Evolutionary conservation across 2,113 vertebrate species (phyloP).

Genomic region (Sinocyclocheilus grahami): DNA sequence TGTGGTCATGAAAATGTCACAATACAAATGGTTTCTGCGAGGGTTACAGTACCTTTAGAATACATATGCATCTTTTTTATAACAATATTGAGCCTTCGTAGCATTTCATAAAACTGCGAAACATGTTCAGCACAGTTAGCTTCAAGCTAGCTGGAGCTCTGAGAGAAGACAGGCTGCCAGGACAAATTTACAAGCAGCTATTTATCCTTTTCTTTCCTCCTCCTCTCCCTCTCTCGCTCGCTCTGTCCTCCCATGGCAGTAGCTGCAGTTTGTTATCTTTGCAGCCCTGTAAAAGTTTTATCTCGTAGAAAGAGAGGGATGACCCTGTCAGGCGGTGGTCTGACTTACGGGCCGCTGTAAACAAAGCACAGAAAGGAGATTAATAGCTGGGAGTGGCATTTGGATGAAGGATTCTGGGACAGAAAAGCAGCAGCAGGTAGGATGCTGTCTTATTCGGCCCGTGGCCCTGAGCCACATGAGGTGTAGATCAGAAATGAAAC

Average conservation of each 20-base stretch:
- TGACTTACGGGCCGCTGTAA: conserved; percentile 72
- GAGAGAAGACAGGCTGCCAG: conserved; percentile 54
- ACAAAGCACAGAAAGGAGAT: conserved; percentile 71
- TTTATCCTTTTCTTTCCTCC: conserved; percentile 61
- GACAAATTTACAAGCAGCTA: conserved; percentile 68
- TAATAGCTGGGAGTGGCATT: conserved; percentile 63
- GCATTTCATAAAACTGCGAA: conserved; percentile 16
- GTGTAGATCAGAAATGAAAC: neutral
- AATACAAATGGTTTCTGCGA: neutral
- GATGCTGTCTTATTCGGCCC: neutral
- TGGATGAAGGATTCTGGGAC: conserved; percentile 59
- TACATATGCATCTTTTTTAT: conserved; percentile 51
- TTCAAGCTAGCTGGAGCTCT: conserved; percentile 50
- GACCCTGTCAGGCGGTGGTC: conserved; percentile 64
- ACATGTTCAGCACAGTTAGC: conserved; percentile 4
- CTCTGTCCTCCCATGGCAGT: conserved; percentile 48
- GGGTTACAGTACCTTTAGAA: conserved; percentile 8
- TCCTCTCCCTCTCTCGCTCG: neutral
- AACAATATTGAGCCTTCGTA: neutral
- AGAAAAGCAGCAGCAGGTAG: conserved; percentile 12
- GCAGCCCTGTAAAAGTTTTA: conserved; percentile 75
- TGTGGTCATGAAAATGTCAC: neutral
- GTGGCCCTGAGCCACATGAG: neutral
- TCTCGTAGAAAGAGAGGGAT: conserved; percentile 66
- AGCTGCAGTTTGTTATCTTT: conserved; percentile 70